Conservation (phyloP, 1,140 invertebrate genomes). For the Drosophila mauritiana region DNA sequence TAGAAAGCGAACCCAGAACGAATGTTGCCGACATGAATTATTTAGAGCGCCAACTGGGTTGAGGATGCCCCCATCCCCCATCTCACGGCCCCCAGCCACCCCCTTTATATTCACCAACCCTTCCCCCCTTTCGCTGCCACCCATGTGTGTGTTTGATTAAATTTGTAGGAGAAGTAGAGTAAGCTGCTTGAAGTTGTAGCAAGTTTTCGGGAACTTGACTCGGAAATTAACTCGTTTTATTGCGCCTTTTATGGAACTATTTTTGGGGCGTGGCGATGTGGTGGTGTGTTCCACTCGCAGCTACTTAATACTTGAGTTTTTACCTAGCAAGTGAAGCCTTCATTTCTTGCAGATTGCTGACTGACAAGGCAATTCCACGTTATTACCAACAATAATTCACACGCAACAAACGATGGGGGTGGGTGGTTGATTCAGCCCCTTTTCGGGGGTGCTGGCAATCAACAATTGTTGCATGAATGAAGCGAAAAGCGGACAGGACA, state of each 20-base stretch:
- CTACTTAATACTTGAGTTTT: conserved; percentile 1
- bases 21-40: conserved; percentile 73
- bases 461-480: conserved; percentile 81
- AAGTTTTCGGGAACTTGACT: conserved; percentile 27
- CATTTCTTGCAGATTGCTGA: conserved; percentile 63
- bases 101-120: too few relatives aligned
- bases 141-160: conserved; percentile 66
- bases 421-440: conserved; percentile 3
- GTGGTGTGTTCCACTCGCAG: background rate
- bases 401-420: conserved; percentile 52
- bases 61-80: conserved; percentile 15
- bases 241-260: conserved; percentile 56
- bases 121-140: background rate
- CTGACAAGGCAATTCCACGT: conserved; percentile 67
- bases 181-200: conserved; percentile 1
- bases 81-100: too few relatives aligned
- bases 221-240: conserved; percentile 79
- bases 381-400: conserved; percentile 75
- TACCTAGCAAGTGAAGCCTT: conserved; percentile 24
- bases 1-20: conserved; percentile 57
- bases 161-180: conserved; percentile 42
- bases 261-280: background rate
- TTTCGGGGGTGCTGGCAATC: conserved; percentile 42
- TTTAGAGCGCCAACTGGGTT: conserved; percentile 61
- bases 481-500: conserved; percentile 35